Evolutionary conservation across 2,113 vertebrate species (phyloP), one percentile per base, ranked within the genome.

Genomic region (Xiphias gladius): DNA sequence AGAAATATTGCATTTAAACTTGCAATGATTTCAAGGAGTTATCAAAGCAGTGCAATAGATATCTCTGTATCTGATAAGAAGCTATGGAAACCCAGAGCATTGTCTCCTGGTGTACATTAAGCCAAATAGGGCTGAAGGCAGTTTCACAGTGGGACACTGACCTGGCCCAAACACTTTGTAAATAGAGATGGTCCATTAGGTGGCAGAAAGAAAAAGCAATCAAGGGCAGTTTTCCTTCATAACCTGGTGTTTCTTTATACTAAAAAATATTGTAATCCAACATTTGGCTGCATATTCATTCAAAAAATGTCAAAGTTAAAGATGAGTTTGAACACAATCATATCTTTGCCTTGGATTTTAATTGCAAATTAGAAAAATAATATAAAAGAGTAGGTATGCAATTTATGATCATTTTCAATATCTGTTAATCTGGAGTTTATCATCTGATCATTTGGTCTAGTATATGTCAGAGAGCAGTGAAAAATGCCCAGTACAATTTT

Each of bases 111-210:
- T 74, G 59, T 81, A 55, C 39, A 57, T 85, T 63, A 58, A 71
- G 26, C 32, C 64, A 71, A 73, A 88, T 74, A 67, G 30, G 24
- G 68, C 89, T 7, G 0, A 48, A 70, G 67, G 81, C 73, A 65
- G 80, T 52, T 85, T 58, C 19, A 73, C 74, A 26, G 79, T 16
- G 57, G 55, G 57, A 54, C 72, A 22, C 72, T 73, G 75, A 32
- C 78, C 52, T 24, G 67, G 58, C 41, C 63, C 75, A 78, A 70
- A 65, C 76, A 43, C 64, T 74, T 76, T 73, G 80, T 79, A 86
- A 92, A 86, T 68, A 48, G 74, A 89, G 79, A 85, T 39, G 43
- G 26, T 79, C 73, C 67, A 62, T 72, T 69, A 76, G 74, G 35
- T 61, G 32, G 57, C 63, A 87, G 69, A 73, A 78, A 76, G 39